Evolutionary conservation across 2,888 invertebrate genomes (phyloP).

Genomic region (Clunio marinus): DNA sequence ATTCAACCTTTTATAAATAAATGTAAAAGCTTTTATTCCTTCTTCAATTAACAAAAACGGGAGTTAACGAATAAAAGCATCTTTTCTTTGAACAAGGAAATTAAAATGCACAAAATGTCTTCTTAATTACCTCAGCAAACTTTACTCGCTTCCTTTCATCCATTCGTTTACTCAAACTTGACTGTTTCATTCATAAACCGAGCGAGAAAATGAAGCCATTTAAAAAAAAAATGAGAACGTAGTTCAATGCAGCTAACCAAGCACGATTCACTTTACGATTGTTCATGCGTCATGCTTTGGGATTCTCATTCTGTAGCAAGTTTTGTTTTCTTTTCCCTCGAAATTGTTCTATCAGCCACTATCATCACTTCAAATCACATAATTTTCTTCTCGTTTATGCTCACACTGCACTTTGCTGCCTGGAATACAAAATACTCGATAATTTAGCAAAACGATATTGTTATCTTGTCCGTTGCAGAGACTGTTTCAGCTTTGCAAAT

Average conservation of each 20-base stretch:
- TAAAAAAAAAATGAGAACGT: no score
- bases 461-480: slow-evolving; percentile 27
- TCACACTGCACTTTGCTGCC: slow-evolving; percentile 25
- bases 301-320: not conserved
- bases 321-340: not conserved
- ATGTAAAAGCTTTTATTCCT: slow-evolving; percentile 20
- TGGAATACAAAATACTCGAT: slow-evolving; percentile 30
- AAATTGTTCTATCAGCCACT: not conserved
- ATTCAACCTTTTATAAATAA: slow-evolving; percentile 27
- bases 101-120: not conserved
- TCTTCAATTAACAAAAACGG: no score
- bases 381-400: slow-evolving; percentile 30
- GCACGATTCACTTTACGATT: not conserved
- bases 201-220: not conserved
- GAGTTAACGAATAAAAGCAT: not conserved
- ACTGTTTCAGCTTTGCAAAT: no score
- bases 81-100: no score
- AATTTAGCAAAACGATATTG: slow-evolving; percentile 14
- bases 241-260: not conserved
- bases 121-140: not conserved
- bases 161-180: not conserved
- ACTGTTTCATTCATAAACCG: no score
- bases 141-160: not conserved
- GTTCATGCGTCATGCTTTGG: not conserved
- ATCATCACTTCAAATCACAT: slow-evolving; percentile 35